These are phyloP conservation scores for Tromatobia lineatoria DNA, from an alignment of 2,888 invertebrate genomes.

Conservation along the genomic window DNA sequence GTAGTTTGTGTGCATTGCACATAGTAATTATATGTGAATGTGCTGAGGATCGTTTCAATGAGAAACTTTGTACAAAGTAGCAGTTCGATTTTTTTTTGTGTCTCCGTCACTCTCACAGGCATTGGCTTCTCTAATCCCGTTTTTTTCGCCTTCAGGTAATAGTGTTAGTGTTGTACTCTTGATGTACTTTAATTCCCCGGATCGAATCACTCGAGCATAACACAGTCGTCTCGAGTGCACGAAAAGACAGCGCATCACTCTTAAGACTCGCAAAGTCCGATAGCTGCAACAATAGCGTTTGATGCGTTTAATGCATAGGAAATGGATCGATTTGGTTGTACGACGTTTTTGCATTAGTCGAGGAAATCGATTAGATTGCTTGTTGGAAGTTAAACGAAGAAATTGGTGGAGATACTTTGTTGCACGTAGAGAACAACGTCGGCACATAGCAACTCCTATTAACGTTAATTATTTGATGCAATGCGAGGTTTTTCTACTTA, in stretches of 20 bases:
- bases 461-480: neutral
- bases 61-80: conserved; percentile 19
- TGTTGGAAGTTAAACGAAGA: neutral
- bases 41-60: neutral
- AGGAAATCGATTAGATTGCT: neutral
- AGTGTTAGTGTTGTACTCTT: conserved; percentile 22
- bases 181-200: conserved; percentile 22
- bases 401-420: neutral
- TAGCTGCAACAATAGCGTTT: neutral
- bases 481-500: neutral
- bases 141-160: neutral
- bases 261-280: neutral
- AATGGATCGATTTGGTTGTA: conserved; percentile 2
- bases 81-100: neutral
- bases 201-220: conserved; percentile 16
- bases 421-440: neutral
- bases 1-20: conserved; percentile 35
- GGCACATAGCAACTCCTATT: neutral
- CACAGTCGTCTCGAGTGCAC: conserved; percentile 9
- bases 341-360: conserved; percentile 19
- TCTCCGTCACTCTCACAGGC: conserved; percentile 5
- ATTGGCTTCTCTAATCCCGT: conserved; percentile 7
- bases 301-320: neutral
- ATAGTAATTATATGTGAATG: conserved; percentile 11
- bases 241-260: neutral